phyloP scores from a whole-genome alignment of 1,140 invertebrate genomes.

The Drosophila ercepeae region DNA sequence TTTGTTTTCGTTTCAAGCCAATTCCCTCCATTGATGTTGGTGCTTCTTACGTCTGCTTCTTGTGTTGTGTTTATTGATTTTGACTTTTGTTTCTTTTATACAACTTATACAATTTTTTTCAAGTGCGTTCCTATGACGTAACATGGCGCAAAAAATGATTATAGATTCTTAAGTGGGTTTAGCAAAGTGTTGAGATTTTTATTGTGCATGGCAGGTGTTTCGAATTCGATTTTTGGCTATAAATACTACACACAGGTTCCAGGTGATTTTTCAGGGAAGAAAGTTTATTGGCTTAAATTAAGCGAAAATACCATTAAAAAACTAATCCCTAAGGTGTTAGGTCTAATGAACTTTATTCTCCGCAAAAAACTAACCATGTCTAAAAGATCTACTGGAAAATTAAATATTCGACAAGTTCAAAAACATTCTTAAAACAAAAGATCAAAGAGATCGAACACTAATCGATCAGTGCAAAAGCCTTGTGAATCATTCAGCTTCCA shows the following conservation, averaged over 20 bases:
- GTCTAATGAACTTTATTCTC: slow-evolving; percentile 16
- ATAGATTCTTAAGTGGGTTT: slow-evolving; percentile 46
- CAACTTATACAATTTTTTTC: slow-evolving; percentile 9
- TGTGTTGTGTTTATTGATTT: slow-evolving; percentile 40
- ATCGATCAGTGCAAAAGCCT: not conserved
- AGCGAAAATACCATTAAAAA: slow-evolving; percentile 15
- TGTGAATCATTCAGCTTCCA: not conserved
- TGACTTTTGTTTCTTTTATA: slow-evolving; percentile 16
- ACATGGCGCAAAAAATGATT: slow-evolving; percentile 40
- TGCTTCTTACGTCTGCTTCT: slow-evolving; percentile 20
- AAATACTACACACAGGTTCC: slow-evolving; percentile 33
- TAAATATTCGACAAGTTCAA: not conserved
- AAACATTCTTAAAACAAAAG: not conserved
- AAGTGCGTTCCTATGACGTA: slow-evolving; percentile 51
- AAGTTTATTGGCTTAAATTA: slow-evolving; percentile 27
- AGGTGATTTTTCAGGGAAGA: slow-evolving; percentile 5
- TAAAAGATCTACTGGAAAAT: not conserved
- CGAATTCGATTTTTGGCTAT: slow-evolving; percentile 19
- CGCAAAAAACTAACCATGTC: not conserved
- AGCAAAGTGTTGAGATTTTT: slow-evolving; percentile 56
- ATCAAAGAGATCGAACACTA: not conserved
- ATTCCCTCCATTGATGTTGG: slow-evolving; percentile 29
- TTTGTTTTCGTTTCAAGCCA: slow-evolving; percentile 44
- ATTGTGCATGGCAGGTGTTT: slow-evolving; percentile 54
- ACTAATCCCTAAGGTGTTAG: slow-evolving; percentile 9